phyloP scores from a whole-genome alignment of 2,113 vertebrate genomes.

The Gnathonemus echidnorhynchus region DNA sequence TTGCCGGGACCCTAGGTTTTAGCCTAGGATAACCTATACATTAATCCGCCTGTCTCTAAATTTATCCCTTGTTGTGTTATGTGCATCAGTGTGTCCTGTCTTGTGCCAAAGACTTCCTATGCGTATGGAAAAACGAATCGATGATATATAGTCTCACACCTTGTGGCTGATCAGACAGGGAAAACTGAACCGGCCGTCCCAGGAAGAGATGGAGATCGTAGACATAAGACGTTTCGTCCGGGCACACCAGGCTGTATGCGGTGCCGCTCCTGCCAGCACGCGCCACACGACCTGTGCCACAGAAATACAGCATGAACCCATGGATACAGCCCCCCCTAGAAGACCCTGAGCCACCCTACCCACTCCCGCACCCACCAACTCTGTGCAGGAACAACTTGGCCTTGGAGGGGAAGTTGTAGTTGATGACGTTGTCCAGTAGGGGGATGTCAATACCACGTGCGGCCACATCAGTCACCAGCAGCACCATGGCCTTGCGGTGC shows the following conservation, averaged over 20 bases:
- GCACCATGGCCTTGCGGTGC: constrained; percentile 79
- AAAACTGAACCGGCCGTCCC: constrained; percentile 66
- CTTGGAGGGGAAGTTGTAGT: constrained; percentile 94
- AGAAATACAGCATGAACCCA: neutral
- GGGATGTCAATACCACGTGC: constrained; percentile 96
- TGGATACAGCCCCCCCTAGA: neutral
- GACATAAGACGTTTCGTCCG: constrained; percentile 78
- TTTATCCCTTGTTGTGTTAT: neutral
- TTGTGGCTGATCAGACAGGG: constrained; percentile 47
- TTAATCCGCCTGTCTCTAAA: neutral
- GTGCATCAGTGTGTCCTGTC: neutral
- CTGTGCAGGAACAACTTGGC: constrained; percentile 92
- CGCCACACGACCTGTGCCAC: constrained; percentile 76
- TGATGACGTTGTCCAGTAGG: constrained; percentile 90
- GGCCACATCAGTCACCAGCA: constrained; percentile 88
- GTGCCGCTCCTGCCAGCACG: constrained; percentile 81
- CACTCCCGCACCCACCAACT: constrained; percentile 67
- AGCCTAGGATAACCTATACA: neutral
- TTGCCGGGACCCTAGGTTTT: neutral
- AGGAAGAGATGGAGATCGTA: constrained; percentile 91
- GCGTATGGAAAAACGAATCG: neutral
- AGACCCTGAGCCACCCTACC: neutral
- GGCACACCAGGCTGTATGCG: constrained; percentile 79
- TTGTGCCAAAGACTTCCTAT: neutral
- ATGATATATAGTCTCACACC: constrained; percentile 50